A percentile compares a stretch with the other conserved stretches of the same genome.
phyloP scores from a whole-genome alignment of 2,113 vertebrate species.

The Alosa alosa region DNA sequence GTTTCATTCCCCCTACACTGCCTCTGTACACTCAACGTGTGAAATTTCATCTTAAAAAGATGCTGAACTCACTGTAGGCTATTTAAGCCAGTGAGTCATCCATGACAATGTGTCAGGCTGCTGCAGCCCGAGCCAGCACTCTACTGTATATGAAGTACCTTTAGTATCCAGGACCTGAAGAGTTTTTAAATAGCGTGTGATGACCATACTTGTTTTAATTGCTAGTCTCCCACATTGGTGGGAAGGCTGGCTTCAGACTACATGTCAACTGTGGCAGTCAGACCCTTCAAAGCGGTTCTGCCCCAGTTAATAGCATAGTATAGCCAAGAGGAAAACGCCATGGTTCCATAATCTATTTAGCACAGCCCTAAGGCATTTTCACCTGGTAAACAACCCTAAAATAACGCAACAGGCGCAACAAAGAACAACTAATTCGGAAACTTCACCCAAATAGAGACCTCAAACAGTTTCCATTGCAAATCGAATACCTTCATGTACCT shows the following conservation, averaged over 20 bases:
- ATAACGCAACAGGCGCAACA: neutral
- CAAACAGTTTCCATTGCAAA: neutral
- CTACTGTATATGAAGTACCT: neutral
- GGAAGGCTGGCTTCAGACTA: neutral
- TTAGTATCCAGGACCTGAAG: neutral
- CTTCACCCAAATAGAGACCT: neutral
- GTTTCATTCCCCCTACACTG: neutral
- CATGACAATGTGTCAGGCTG: neutral
- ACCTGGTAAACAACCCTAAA: slow-evolving; percentile 4
- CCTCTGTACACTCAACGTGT: neutral
- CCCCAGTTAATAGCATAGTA: neutral
- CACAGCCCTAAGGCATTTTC: neutral
- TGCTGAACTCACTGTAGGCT: slow-evolving; percentile 15
- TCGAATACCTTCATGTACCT: neutral
- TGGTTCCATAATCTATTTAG: slow-evolving; percentile 30
- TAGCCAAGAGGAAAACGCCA: neutral
- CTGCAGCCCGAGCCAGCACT: neutral
- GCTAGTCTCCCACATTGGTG: neutral
- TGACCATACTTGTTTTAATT: slow-evolving; percentile 27
- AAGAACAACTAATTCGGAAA: neutral
- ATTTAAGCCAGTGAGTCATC: slow-evolving; percentile 42
- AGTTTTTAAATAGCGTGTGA: slow-evolving; percentile 10
- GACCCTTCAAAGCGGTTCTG: slow-evolving; percentile 10
- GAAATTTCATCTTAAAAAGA: slow-evolving; percentile 13
- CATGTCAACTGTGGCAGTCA: neutral